Conservation (phyloP, 2,888 invertebrate species). For the Himalopsyche kuldschensis region DNA sequence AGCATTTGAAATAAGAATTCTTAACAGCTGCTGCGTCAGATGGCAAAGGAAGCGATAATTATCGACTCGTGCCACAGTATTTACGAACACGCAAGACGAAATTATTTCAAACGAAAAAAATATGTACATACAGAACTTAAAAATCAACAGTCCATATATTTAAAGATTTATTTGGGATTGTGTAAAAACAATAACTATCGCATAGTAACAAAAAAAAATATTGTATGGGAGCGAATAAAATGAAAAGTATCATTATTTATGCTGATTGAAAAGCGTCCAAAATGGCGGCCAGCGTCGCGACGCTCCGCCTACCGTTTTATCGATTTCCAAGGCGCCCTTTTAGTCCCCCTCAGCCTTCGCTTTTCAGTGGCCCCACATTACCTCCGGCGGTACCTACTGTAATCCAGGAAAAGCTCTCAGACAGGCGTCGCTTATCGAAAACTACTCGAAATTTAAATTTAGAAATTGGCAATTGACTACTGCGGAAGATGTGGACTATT, state of each 20-base stretch:
- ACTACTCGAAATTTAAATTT: neutral
- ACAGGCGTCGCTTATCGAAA: neutral
- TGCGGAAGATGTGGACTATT: too few species aligned
- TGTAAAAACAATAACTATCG: too few species aligned
- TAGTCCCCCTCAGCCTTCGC: constrained; percentile 8
- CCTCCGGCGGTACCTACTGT: neutral
- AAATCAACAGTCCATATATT: too few species aligned
- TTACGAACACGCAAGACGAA: neutral
- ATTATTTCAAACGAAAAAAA: neutral
- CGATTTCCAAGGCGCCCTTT: constrained; percentile 39
- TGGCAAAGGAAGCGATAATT: constrained; percentile 7
- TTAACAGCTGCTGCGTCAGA: constrained; percentile 25
- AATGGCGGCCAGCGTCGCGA: constrained; percentile 44
- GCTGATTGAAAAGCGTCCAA: constrained; percentile 42
- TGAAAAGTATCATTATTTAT: neutral
- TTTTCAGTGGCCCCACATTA: neutral
- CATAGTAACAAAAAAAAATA: too few species aligned
- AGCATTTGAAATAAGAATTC: too few species aligned
- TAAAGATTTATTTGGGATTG: too few species aligned
- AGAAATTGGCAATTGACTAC: too few species aligned
- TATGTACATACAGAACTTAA: neutral
- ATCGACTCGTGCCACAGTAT: neutral
- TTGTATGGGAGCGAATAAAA: too few species aligned
- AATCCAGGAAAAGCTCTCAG: neutral
- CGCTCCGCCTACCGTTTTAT: constrained; percentile 44